phyloP scores from a whole-genome alignment of 2,113 vertebrate species.

The Glareola pratincola region DNA sequence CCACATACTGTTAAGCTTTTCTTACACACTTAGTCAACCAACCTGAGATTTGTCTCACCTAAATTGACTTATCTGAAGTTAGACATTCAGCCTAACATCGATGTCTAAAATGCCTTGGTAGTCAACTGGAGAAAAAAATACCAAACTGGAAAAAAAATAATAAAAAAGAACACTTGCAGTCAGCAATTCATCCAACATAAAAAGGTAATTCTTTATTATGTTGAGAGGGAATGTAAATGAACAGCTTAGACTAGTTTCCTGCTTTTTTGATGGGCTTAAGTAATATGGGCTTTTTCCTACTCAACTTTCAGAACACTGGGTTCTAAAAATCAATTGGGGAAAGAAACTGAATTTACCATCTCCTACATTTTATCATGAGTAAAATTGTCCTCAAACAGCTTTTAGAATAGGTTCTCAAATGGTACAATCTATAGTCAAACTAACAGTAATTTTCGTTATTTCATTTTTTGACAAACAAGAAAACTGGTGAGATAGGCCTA shows the following conservation, averaged over 20 bases:
- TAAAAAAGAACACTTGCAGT: not conserved
- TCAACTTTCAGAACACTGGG: not conserved
- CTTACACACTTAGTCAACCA: not conserved
- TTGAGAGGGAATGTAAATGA: not conserved
- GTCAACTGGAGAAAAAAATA: not conserved
- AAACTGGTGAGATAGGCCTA: not conserved
- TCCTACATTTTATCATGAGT: not conserved
- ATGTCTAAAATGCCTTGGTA: not conserved
- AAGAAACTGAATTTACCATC: not conserved
- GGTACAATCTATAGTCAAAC: not conserved
- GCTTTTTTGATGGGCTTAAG: not conserved
- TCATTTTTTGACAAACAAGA: not conserved
- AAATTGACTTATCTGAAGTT: constrained; percentile 15
- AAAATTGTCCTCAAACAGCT: not conserved
- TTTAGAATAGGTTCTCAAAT: not conserved
- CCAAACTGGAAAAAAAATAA: rapidly evolving
- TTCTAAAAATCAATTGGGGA: not conserved
- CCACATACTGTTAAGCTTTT: not conserved
- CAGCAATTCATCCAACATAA: not conserved
- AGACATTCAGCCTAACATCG: not conserved
- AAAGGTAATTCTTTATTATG: not conserved
- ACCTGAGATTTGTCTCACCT: not conserved
- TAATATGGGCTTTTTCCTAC: not conserved
- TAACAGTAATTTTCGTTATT: not conserved
- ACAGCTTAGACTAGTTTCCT: not conserved